A percentile compares a stretch with the other conserved stretches of the same genome.
These are phyloP conservation scores for Cheilosia soror DNA, from an alignment of 2,888 invertebrate genomes.

Conservation along the genomic window DNA sequence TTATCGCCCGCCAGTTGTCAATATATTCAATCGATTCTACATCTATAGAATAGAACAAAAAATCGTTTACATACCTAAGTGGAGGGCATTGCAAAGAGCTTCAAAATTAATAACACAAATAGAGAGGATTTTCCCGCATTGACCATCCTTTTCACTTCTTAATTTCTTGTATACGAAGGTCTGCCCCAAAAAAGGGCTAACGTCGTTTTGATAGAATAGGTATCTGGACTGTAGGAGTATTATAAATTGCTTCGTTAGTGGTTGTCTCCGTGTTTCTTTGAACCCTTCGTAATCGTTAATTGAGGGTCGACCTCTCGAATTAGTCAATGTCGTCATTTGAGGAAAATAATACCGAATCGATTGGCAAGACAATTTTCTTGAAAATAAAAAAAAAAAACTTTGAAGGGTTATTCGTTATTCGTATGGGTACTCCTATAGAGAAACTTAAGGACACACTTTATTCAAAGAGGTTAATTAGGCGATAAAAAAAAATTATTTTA, in stretches of 20 bases:
- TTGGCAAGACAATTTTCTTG: slow-evolving; percentile 5
- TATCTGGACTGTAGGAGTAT: neutral
- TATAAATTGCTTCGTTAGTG: slow-evolving; percentile 1
- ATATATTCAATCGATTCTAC: neutral
- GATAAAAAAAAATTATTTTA: too few species aligned
- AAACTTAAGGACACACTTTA: too few species aligned
- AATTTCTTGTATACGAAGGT: neutral
- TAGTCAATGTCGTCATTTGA: neutral
- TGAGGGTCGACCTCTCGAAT: slow-evolving; percentile 22
- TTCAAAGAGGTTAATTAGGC: too few species aligned
- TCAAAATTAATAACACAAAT: slow-evolving; percentile 8
- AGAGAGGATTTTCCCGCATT: neutral
- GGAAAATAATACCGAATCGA: neutral
- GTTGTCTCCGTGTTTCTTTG: neutral
- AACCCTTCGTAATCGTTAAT: slow-evolving; percentile 38
- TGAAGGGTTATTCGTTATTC: too few species aligned
- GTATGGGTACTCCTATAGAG: too few species aligned
- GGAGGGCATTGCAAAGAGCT: neutral
- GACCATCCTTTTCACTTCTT: neutral
- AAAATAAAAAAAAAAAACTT: too few species aligned
- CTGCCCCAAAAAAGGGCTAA: neutral
- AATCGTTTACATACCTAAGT: neutral
- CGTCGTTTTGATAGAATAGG: neutral
- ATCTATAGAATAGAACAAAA: neutral
- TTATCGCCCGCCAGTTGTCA: neutral